Evolutionary conservation across 2,888 invertebrate species (phyloP).

Genomic region (Acanthosepion pharaonis): DNA sequence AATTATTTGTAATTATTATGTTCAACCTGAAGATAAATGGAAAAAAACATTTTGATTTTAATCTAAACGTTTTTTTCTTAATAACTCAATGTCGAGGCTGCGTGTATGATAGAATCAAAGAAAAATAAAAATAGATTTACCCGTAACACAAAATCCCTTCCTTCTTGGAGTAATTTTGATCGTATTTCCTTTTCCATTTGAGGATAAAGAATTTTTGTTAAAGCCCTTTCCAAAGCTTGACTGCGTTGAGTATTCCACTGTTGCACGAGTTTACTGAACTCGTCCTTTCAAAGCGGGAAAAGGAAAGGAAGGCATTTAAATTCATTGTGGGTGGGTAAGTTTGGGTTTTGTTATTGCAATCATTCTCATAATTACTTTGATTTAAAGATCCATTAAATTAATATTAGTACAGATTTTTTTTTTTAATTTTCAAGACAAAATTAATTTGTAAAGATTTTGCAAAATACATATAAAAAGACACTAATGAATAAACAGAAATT

Average conservation of each 20-base stretch:
- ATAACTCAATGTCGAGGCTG: too few species aligned
- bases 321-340: too few species aligned
- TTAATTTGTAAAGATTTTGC: not conserved
- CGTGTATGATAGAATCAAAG: not conserved
- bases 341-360: too few species aligned
- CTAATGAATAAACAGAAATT: not conserved
- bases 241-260: constrained; percentile 95
- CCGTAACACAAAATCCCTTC: constrained; percentile 78
- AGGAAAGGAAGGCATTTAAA: too few species aligned
- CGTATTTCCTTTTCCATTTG: constrained; percentile 90
- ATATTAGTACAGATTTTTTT: too few species aligned
- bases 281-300: constrained; percentile 79
- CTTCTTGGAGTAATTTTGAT: constrained; percentile 85
- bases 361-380: too few species aligned
- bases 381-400: too few species aligned
- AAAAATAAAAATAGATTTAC: not conserved
- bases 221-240: constrained; percentile 90
- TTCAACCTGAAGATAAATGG: too few species aligned
- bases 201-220: constrained; percentile 90
- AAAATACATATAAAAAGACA: not conserved
- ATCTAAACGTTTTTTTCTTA: too few species aligned
- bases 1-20: too few species aligned
- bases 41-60: too few species aligned
- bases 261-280: constrained; percentile 85
- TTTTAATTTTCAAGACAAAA: too few species aligned